Conservation (phyloP, 2,113 vertebrate species). For the Mirza zaza region DNA sequence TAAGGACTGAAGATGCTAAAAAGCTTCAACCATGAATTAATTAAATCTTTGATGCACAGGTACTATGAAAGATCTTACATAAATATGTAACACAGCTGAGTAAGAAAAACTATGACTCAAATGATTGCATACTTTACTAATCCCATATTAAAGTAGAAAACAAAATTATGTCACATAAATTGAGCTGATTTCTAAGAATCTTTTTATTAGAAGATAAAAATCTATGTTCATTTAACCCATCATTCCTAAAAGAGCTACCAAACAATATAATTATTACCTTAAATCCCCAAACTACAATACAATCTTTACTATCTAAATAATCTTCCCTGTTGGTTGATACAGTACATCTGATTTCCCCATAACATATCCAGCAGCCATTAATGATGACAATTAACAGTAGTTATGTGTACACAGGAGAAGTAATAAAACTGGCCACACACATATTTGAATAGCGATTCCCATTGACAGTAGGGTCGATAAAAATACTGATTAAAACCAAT, state of each 20-base stretch:
- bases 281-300: conserved; percentile 29
- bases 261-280: conserved; percentile 37
- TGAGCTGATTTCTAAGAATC: conserved; percentile 44
- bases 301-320: not conserved
- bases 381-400: not conserved
- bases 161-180: conserved; percentile 51
- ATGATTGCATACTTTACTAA: not conserved
- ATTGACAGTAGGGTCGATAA: not conserved
- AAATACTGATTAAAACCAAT: conserved; percentile 10
- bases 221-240: conserved; percentile 43
- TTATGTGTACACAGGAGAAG: not conserved
- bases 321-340: not conserved
- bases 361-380: not conserved
- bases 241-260: conserved; percentile 29
- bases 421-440: not conserved
- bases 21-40: conserved; percentile 54
- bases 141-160: conserved; percentile 52
- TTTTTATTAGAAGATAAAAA: conserved; percentile 65
- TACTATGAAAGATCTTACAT: conserved; percentile 26
- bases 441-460: not conserved
- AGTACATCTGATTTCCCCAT: not conserved
- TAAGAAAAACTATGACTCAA: not conserved
- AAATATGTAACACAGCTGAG: conserved; percentile 1
- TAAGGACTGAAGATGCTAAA: conserved; percentile 70
- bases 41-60: conserved; percentile 40